Base-by-base conservation (phyloP, 1,140 invertebrate genomes). In the Caenorhabditis inopinata region DNA sequence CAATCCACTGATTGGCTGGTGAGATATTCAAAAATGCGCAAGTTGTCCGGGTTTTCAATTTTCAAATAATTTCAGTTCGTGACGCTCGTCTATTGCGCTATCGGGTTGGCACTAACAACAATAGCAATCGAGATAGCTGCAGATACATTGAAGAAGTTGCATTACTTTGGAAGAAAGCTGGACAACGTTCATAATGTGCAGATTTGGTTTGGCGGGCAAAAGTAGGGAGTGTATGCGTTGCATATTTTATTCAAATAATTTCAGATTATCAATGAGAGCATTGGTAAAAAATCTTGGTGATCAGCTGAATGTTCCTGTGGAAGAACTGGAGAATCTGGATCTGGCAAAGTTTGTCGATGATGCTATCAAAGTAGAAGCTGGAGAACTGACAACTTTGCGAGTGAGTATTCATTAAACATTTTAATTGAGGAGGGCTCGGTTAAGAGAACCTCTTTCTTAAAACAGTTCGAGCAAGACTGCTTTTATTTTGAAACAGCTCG, bases 121-220 rank as follows among this genome's bases (percentile, higher is more conserved):
- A 88, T 88, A 53, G 87, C 87, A 2, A 88, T 88, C 45, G 87
- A 88, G 76, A 89, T 88, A 38, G 86, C 86, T 12, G 88, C 87
- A 12, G 87, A 88, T 78, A 84, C 85, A 29, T 62, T 89, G 35
- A 88, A 89, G 53, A 87, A 88, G 48, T 49, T 88, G 35, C 87
- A 88, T 80, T 88, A 88, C 73, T 88, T 86, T 75, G 87, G 87
- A 1, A 76, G 87, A 18, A 88, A 88, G 62, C 86, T 88, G 25
- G 86, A 89, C 27, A 88, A 88, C 45, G 87, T 88, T n/a, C 85
- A 84, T 47, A 84, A 85, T 74, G 87, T 88, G 3, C 80, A 83
- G 42, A 85, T 89, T 62, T 88, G 87, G 88, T 88, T 88, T 73
- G 87, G 87, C 7, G 85, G 86, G 25, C 87, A 88, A 82, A 84